phyloP scores from a whole-genome alignment of 1,140 invertebrate species.

The Spodoptera frugiperda region DNA sequence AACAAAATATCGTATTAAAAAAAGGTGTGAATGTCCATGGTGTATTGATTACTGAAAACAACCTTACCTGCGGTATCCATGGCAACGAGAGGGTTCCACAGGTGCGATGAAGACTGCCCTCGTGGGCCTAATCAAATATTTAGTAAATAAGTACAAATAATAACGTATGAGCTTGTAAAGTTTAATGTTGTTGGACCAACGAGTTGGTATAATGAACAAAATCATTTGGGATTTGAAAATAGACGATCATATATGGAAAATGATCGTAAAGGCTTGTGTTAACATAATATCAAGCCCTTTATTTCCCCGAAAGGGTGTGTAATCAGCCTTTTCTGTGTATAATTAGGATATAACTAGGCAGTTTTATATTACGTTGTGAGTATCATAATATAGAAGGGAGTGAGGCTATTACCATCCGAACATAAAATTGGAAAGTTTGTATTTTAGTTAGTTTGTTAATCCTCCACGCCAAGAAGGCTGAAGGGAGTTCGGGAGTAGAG shows the following conservation, averaged over 20 bases:
- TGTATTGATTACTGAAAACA: constrained; percentile 34
- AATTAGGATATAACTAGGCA: too few species aligned
- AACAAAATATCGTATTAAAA: neutral
- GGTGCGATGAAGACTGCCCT: constrained; percentile 15
- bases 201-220: too few species aligned
- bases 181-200: neutral
- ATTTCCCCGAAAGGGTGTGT: too few species aligned
- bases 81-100: constrained; percentile 24
- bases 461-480: too few species aligned
- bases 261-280: neutral
- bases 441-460: too few species aligned
- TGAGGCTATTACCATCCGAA: neutral
- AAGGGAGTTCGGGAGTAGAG: too few species aligned
- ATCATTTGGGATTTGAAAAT: neutral
- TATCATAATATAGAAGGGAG: neutral
- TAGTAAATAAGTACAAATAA: constrained; percentile 15
- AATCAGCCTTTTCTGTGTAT: too few species aligned
- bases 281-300: too few species aligned
- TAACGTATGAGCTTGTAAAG: constrained; percentile 1
- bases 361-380: too few species aligned
- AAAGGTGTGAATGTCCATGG: neutral
- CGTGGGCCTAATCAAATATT: constrained; percentile 37
- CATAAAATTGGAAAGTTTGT: too few species aligned
- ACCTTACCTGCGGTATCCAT: constrained; percentile 24
- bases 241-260: constrained; percentile 3